Conservation (phyloP, 2,888 invertebrate genomes). For the Geophilus truncorum region DNA sequence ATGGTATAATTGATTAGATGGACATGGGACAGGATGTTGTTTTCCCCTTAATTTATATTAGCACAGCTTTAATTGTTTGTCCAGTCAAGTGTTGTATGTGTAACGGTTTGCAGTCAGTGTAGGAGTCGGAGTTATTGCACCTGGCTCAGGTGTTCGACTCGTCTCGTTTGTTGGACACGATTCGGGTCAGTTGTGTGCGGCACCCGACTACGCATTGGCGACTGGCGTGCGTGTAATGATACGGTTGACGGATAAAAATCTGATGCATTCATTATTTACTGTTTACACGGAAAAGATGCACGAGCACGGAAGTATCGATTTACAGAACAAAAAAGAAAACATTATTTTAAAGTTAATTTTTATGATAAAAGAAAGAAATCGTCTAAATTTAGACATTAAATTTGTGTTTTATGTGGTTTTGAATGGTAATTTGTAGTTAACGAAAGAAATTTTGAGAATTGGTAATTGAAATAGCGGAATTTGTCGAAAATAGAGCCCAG, state of each 20-base stretch:
- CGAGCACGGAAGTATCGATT: not conserved
- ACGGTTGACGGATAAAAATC: not conserved
- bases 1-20: too few relatives aligned
- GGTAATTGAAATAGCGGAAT: too few relatives aligned
- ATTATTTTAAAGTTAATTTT: too few relatives aligned
- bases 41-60: not conserved
- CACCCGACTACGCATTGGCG: not conserved
- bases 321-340: too few relatives aligned
- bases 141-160: slow-evolving; percentile 17
- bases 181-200: slow-evolving; percentile 15
- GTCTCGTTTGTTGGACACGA: slow-evolving; percentile 21
- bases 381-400: too few relatives aligned
- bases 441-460: too few relatives aligned
- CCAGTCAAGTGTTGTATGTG: not conserved
- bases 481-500: too few relatives aligned
- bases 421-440: too few relatives aligned
- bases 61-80: slow-evolving; percentile 23
- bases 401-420: too few relatives aligned
- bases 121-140: not conserved
- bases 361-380: too few relatives aligned
- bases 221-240: slow-evolving; percentile 19
- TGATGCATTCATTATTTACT: slow-evolving; percentile 8
- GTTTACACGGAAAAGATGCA: not conserved
- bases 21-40: not conserved
- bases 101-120: slow-evolving; percentile 14